Percentiles rank a stretch among this genome's conserved stretches.
These are phyloP conservation scores for Ciconia stormi DNA, from an alignment of 2,113 vertebrate species.

Conservation along the genomic window DNA sequence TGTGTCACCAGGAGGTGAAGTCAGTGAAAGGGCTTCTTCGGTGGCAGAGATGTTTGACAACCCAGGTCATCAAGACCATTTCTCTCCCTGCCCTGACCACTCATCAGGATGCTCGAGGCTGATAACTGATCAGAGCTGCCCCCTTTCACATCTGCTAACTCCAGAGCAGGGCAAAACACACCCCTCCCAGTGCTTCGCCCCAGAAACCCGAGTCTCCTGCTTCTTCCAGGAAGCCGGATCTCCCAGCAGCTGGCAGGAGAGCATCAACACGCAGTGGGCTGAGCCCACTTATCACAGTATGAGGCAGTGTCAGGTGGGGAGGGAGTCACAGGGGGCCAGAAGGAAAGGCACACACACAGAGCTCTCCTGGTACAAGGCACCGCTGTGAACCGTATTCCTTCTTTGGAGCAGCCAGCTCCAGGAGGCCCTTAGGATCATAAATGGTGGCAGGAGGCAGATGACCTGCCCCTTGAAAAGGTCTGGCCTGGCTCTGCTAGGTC, in stretches of 20 bases:
- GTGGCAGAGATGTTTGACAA: neutral
- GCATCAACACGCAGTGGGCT: neutral
- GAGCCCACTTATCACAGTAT: neutral
- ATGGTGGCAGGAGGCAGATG: neutral
- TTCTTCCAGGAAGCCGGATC: neutral
- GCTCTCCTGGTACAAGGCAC: neutral
- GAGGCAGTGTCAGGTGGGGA: neutral
- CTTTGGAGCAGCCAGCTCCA: neutral
- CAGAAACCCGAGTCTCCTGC: neutral
- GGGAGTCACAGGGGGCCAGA: neutral
- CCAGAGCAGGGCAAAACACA: neutral
- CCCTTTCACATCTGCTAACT: neutral
- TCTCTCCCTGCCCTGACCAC: neutral
- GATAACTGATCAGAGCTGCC: neutral
- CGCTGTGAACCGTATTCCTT: neutral
- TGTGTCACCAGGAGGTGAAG: neutral
- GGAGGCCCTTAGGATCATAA: neutral
- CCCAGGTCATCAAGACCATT: neutral
- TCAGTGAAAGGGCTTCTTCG: neutral
- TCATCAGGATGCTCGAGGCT: neutral
- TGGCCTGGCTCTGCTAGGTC: constrained; percentile 66
- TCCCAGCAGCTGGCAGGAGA: neutral
- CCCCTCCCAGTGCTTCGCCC: neutral
- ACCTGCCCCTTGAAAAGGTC: neutral
- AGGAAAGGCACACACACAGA: constrained; percentile 15